Evolutionary conservation across 1,140 invertebrate species (phyloP).

Genomic region (Scylla paramamosain): DNA sequence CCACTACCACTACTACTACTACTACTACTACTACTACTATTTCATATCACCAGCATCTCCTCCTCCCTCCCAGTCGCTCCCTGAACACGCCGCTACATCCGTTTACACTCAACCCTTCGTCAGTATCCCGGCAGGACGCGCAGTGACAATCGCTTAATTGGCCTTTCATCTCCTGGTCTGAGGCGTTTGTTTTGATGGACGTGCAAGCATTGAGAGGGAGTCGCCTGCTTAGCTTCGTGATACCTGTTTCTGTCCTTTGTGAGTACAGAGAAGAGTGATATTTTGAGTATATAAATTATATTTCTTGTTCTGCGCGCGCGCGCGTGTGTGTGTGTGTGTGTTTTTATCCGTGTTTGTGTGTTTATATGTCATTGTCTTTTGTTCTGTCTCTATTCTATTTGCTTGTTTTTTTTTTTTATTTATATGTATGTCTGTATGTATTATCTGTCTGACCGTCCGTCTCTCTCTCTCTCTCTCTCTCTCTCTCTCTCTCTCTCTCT

Average conservation of each 20-base stretch:
- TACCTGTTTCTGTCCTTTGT: too few species aligned
- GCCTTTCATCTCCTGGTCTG: not conserved
- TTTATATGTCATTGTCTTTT: too few species aligned
- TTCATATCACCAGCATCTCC: not conserved
- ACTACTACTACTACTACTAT: too few species aligned
- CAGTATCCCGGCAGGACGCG: not conserved
- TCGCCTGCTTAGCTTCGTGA: too few species aligned
- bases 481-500: not conserved
- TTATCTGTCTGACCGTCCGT: not conserved
- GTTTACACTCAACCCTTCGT: not conserved
- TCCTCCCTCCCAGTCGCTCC: not conserved
- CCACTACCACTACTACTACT: too few species aligned
- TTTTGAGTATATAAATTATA: too few species aligned
- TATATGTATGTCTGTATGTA: not conserved
- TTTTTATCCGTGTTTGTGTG: too few species aligned
- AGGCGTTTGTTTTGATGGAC: not conserved
- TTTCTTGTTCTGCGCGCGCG: too few species aligned
- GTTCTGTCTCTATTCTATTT: not conserved
- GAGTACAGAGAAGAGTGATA: too few species aligned
- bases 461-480: conserved; percentile 3
- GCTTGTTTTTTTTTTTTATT: too few species aligned
- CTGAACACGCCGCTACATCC: not conserved
- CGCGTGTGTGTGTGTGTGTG: too few species aligned
- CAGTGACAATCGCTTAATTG: not conserved
- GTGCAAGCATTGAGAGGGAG: too few species aligned